phyloP scores from a whole-genome alignment of 2,113 vertebrate species.

The Tyrannus savana region DNA sequence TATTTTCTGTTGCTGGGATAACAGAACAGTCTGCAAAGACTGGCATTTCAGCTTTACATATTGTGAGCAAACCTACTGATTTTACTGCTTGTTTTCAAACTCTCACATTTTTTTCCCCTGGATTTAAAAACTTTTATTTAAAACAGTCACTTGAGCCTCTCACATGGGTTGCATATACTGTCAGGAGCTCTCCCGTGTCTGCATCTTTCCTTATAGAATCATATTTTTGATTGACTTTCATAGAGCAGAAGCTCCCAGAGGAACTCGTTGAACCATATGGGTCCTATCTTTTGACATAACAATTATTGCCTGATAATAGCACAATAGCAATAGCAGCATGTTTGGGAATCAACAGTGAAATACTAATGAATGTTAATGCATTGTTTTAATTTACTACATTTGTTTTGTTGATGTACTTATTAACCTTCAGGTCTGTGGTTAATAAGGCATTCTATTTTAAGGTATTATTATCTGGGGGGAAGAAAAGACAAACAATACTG shows the following conservation, averaged over 20 bases:
- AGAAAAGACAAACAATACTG: neutral
- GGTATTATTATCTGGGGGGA: slow-evolving; percentile 26
- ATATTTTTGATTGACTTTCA: slow-evolving; percentile 56
- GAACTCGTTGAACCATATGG: slow-evolving; percentile 42
- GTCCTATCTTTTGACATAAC: slow-evolving; percentile 63
- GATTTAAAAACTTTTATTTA: slow-evolving; percentile 23
- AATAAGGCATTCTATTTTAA: slow-evolving; percentile 61
- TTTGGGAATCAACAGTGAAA: slow-evolving; percentile 59
- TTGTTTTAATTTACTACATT: slow-evolving; percentile 62
- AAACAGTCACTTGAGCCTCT: neutral
- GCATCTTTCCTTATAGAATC: neutral
- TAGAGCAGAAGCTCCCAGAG: slow-evolving; percentile 45
- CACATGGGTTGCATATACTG: neutral
- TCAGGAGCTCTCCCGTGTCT: slow-evolving; percentile 13
- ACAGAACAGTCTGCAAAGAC: neutral
- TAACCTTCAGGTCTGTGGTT: slow-evolving; percentile 61
- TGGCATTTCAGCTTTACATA: neutral
- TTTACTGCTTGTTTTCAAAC: neutral
- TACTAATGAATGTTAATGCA: slow-evolving; percentile 67
- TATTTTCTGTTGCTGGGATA: neutral
- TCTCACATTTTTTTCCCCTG: neutral
- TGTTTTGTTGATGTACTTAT: slow-evolving; percentile 57
- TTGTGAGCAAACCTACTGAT: neutral
- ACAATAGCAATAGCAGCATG: slow-evolving; percentile 41
- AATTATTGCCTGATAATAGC: slow-evolving; percentile 60